These are phyloP conservation scores for Drosophila demipolita DNA, from an alignment of 2,888 invertebrate species.

Conservation along the genomic window DNA sequence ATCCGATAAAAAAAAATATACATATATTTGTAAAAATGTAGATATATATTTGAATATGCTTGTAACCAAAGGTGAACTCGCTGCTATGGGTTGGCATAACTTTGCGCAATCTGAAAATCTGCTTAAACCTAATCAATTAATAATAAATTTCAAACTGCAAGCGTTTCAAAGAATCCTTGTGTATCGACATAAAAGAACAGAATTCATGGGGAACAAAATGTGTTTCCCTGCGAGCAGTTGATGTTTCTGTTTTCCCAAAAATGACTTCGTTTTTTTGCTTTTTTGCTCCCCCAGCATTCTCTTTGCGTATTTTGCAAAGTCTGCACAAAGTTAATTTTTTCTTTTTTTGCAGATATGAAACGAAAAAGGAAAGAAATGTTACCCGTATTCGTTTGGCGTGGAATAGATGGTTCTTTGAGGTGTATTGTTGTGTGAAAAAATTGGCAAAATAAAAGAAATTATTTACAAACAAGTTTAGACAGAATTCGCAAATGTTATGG, in stretches of 20 bases:
- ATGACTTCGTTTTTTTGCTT: slow-evolving; percentile 20
- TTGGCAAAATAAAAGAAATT: slow-evolving; percentile 80
- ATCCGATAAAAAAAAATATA: slow-evolving; percentile 1
- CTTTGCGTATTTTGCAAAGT: slow-evolving; percentile 60
- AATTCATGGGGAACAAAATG: slow-evolving; percentile 6
- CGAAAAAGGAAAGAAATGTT: slow-evolving; percentile 18
- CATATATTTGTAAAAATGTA: not conserved
- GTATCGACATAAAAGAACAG: slow-evolving; percentile 29
- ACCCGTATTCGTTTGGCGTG: slow-evolving; percentile 11
- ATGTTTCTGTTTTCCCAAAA: slow-evolving; percentile 39
- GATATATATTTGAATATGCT: not conserved
- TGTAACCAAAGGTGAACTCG: not conserved
- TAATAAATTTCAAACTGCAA: slow-evolving; percentile 69
- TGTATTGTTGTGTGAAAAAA: slow-evolving; percentile 77
- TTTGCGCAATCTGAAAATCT: slow-evolving; percentile 58
- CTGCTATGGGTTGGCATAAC: slow-evolving; percentile 29
- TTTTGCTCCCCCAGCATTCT: not conserved
- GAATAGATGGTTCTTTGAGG: slow-evolving; percentile 66
- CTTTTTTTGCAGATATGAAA: slow-evolving; percentile 42
- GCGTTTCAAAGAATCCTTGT: slow-evolving; percentile 38
- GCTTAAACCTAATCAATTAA: slow-evolving; percentile 78
- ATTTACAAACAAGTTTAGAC: slow-evolving; percentile 78
- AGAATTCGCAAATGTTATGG: slow-evolving; percentile 76
- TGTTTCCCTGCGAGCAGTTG: slow-evolving; percentile 39
- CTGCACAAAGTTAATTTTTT: slow-evolving; percentile 64